These are phyloP conservation scores for Epizoanthus ramosus DNA, from an alignment of 92 coral and sea anemone species.

Conservation along the genomic window DNA sequence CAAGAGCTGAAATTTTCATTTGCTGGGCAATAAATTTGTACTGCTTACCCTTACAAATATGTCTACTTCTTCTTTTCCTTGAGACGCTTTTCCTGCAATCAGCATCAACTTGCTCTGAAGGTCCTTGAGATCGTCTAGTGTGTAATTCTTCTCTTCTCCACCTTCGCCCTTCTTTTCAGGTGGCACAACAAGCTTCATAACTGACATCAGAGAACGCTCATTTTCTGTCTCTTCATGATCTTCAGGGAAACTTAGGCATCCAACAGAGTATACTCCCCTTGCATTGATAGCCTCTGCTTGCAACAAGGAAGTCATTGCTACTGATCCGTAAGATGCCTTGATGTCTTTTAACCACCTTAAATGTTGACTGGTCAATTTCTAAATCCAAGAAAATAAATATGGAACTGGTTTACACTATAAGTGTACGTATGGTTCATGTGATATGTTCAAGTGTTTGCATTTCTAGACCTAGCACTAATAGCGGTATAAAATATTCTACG, in stretches of 20 bases:
- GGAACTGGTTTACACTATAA: background rate
- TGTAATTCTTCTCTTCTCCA: constrained; percentile 44
- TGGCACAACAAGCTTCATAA: constrained; percentile 51
- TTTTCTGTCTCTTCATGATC: constrained; percentile 27
- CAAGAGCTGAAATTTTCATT: too few species aligned
- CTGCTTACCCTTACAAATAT: constrained; percentile 71
- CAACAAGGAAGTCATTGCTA: constrained; percentile 69
- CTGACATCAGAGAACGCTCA: constrained; percentile 34
- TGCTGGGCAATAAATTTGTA: too few species aligned
- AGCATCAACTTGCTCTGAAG: constrained; percentile 90
- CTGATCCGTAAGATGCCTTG: constrained; percentile 80
- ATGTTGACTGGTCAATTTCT: constrained; percentile 57
- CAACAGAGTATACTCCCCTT: constrained; percentile 62
- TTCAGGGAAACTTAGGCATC: constrained; percentile 36
- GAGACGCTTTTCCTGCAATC: constrained; percentile 83
- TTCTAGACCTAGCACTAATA: too few species aligned
- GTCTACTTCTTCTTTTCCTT: constrained; percentile 83
- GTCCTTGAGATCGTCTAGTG: constrained; percentile 76
- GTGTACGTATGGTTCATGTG: too few species aligned
- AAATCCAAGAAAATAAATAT: background rate
- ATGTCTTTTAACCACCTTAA: constrained; percentile 79
- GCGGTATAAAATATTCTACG: too few species aligned
- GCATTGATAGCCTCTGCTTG: constrained; percentile 80
- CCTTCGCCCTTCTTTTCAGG: constrained; percentile 35
- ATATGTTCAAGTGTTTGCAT: too few species aligned